These are phyloP conservation scores for Mycogona germanica DNA, from an alignment of 2,888 invertebrate genomes.

Conservation along the genomic window DNA sequence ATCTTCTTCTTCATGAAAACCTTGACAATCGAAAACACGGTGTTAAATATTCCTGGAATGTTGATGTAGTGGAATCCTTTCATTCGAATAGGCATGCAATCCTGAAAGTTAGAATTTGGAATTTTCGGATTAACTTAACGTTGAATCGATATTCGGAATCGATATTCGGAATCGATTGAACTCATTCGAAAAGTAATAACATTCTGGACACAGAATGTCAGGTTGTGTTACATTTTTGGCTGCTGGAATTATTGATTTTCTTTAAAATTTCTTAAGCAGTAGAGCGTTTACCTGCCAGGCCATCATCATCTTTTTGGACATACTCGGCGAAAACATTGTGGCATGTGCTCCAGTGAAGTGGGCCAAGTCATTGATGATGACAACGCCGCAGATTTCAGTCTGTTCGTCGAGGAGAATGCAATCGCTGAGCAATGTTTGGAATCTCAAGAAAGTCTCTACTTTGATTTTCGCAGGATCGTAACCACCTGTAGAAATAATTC, in stretches of 20 bases:
- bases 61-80: slow-evolving; percentile 47
- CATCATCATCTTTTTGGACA: slow-evolving; percentile 45
- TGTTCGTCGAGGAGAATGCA: slow-evolving; percentile 13
- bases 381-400: slow-evolving; percentile 30
- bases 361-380: slow-evolving; percentile 45
- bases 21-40: slow-evolving; percentile 45
- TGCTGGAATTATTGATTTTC: neutral
- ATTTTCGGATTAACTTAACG: too few species aligned
- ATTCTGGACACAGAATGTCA: neutral
- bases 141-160: too few species aligned
- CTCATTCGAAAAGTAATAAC: neutral
- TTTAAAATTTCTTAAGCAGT: neutral
- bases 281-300: slow-evolving; percentile 31
- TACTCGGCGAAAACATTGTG: slow-evolving; percentile 44
- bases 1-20: slow-evolving; percentile 48
- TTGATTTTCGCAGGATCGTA: slow-evolving; percentile 1
- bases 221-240: neutral
- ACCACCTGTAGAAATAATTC: neutral
- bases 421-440: neutral
- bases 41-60: slow-evolving; percentile 45
- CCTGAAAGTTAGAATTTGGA: slow-evolving; percentile 32
- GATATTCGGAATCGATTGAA: too few species aligned
- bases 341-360: slow-evolving; percentile 43
- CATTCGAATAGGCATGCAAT: slow-evolving; percentile 47
- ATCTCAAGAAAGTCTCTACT: neutral